phyloP scores from a whole-genome alignment of 2,888 invertebrate species.

The Phaonia tiefii region DNA sequence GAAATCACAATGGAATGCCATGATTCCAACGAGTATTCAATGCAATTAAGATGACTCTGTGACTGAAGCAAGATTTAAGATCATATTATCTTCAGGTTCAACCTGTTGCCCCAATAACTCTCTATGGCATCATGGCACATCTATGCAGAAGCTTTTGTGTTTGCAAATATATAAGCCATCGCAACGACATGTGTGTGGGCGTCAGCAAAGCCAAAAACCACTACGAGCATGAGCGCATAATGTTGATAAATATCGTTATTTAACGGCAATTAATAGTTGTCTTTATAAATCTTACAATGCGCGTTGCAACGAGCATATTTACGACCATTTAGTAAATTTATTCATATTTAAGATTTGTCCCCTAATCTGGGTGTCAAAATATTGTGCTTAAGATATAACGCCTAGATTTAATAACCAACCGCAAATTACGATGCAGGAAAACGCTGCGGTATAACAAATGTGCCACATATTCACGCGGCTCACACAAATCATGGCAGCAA shows the following conservation, averaged over 20 bases:
- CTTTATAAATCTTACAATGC: constrained; percentile 34
- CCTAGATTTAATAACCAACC: constrained; percentile 21
- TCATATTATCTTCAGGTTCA: too few species aligned
- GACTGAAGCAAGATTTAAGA: too few species aligned
- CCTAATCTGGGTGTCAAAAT: constrained; percentile 20
- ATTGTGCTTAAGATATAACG: constrained; percentile 11
- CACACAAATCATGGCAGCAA: constrained; percentile 43
- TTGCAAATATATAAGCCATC: constrained; percentile 1
- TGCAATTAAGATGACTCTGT: too few species aligned
- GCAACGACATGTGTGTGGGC: constrained; percentile 29
- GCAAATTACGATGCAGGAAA: constrained; percentile 24
- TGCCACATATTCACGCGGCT: constrained; percentile 36
- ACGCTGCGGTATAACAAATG: constrained; percentile 33
- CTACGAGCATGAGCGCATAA: constrained; percentile 13
- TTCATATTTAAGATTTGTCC: not conserved
- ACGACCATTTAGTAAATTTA: not conserved
- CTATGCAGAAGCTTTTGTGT: too few species aligned
- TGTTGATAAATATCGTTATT: constrained; percentile 34
- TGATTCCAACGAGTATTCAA: too few species aligned
- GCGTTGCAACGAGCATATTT: not conserved
- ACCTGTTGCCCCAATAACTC: not conserved
- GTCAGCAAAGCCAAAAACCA: constrained; percentile 12
- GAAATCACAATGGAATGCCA: too few species aligned
- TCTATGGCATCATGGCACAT: not conserved
- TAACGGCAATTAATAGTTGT: constrained; percentile 47